phyloP scores from a whole-genome alignment of 2,797 vertebrate genomes.

The Notolepis coatsorum region DNA sequence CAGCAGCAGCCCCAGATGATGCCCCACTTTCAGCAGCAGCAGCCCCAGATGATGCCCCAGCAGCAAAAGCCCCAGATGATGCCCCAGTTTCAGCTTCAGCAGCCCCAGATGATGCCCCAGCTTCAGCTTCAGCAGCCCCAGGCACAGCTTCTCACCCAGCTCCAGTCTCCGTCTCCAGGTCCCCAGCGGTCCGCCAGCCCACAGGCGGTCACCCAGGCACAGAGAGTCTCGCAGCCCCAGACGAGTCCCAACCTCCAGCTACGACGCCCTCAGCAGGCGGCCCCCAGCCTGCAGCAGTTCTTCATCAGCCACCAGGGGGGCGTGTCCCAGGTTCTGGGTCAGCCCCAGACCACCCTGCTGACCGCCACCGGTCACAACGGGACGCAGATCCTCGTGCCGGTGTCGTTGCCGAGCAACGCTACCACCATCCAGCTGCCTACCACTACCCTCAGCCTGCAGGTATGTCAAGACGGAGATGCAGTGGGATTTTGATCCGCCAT shows the following conservation, averaged over 20 bases:
- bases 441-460: slow-evolving; percentile 89
- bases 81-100: background rate
- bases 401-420: slow-evolving; percentile 87
- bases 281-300: slow-evolving; percentile 75
- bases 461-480: too few relatives aligned
- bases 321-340: slow-evolving; percentile 86
- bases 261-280: background rate
- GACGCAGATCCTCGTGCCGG: slow-evolving; percentile 91
- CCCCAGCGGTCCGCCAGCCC: slow-evolving; percentile 39
- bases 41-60: too few relatives aligned
- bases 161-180: slow-evolving; percentile 42
- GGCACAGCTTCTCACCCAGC: slow-evolving; percentile 53
- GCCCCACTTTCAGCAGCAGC: slow-evolving; percentile 31
- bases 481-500: too few relatives aligned
- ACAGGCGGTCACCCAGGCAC: slow-evolving; percentile 39
- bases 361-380: slow-evolving; percentile 78
- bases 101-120: slow-evolving; percentile 23
- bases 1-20: background rate
- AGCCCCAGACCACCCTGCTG: slow-evolving; percentile 88
- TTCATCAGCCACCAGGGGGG: slow-evolving; percentile 84
- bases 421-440: slow-evolving; percentile 88
- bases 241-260: slow-evolving; percentile 58
- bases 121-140: slow-evolving; percentile 1
- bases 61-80: too few relatives aligned
- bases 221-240: slow-evolving; percentile 45